Evolutionary conservation across 1,140 invertebrate genomes (phyloP), one percentile per base, ranked within the genome.

Genomic region (Formica selysi): DNA sequence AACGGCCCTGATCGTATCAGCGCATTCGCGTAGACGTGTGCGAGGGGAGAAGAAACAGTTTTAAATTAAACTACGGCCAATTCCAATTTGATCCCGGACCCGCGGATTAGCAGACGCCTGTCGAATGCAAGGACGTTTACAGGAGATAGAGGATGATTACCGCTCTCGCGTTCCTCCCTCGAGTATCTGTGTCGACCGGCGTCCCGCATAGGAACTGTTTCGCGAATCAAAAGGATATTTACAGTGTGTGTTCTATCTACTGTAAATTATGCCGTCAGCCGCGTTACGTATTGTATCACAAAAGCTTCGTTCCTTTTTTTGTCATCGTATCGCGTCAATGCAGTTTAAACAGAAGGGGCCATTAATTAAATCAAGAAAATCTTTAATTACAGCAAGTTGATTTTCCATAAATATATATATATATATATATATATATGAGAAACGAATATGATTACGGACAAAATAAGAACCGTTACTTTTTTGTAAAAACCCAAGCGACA

Each of bases 21-120:
- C 19, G 48, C 8, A 22, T 29, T 36, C 13, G 65, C 36, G 64
- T n/a, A 11, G 54, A 62, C 1, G 11, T 76, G 61, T 32, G 48
- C 7, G 29, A 78, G 65, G 68, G 86, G 80, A 51, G 86, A 84
- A 76, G 87, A 86, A 81, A 86, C 87, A 81, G 87, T 87, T 92
- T 90, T 83, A 92, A 92, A 92, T 92, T 87, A 92, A 92, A 91
- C 87, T 87, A 88, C 80, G 85, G 86, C 87, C 90, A 90, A 91
- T 92, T 92, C 76, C 90, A 92, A 91, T 92, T 91, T 90, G 87
- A 92, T 91, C 74, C 62, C 86, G 83, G 71, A 16, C 68, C 68
- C 62, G 36, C 61, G 89, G 87, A 92, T 91, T 92, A 92, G 85
- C 65, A 80, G 80, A 81, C 76, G 71, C 64, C 87, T 85, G 84